Evolutionary conservation across 2,113 vertebrate species (phyloP).

Genomic region (Myrmecobius fasciatus): DNA sequence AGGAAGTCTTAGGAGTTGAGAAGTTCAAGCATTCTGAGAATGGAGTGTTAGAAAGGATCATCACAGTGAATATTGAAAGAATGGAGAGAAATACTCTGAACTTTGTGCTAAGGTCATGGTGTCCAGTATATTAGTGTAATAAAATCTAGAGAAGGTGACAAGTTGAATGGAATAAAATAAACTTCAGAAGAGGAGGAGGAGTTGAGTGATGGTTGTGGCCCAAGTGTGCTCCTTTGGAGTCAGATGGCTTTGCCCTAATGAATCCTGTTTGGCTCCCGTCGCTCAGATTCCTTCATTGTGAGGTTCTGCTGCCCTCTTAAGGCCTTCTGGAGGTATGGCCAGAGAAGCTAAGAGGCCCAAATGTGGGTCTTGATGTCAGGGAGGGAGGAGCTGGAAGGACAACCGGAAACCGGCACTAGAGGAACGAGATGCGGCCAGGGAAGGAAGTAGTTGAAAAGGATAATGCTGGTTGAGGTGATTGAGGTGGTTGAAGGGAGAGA

Average conservation of each 20-base stretch:
- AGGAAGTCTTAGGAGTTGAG: neutral
- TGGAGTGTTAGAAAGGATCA: neutral
- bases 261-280: too few species aligned
- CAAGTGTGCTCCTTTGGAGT: neutral
- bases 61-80: neutral
- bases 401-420: neutral
- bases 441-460: neutral
- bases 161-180: neutral
- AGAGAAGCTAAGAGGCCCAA: neutral
- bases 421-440: neutral
- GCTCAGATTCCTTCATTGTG: neutral
- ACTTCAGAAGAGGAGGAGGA: neutral
- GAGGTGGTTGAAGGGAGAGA: neutral
- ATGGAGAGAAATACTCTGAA: neutral
- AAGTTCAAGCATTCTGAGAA: neutral
- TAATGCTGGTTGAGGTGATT: neutral
- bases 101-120: neutral
- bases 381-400: neutral
- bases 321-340: conserved; percentile 29
- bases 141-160: neutral
- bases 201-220: neutral
- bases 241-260: neutral
- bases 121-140: neutral
- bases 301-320: conserved; percentile 62
- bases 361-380: neutral